A percentile compares a stretch with the other conserved stretches of the same genome.
These are phyloP conservation scores for Myripristis murdjan DNA, from an alignment of 2,797 vertebrate species.

Conservation along the genomic window DNA sequence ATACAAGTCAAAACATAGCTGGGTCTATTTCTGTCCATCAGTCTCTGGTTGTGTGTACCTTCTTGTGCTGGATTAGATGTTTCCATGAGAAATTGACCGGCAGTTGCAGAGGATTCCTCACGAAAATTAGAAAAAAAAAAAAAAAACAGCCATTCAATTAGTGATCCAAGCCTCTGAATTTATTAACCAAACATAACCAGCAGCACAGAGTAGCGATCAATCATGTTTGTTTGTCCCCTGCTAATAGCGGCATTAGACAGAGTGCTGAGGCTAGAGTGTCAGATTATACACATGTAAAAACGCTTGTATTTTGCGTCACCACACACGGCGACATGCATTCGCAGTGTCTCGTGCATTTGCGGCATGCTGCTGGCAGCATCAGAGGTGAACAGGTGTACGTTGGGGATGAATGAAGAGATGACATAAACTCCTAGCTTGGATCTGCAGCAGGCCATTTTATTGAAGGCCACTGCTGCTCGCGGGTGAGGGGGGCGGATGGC, in stretches of 20 bases:
- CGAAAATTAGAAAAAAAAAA: constrained; percentile 40
- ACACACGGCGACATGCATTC: constrained; percentile 36
- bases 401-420: constrained; percentile 70
- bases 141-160: constrained; percentile 58
- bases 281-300: no score
- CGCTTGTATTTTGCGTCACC: constrained; percentile 17
- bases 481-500: constrained; percentile 55
- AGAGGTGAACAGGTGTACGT: constrained; percentile 75
- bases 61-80: not conserved
- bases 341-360: constrained; percentile 63
- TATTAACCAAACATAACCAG: constrained; percentile 61
- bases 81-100: constrained; percentile 22
- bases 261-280: constrained; percentile 6
- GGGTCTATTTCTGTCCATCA: constrained; percentile 13
- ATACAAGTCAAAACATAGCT: constrained; percentile 1
- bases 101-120: constrained; percentile 21
- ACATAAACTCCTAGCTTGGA: constrained; percentile 71
- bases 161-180: constrained; percentile 45
- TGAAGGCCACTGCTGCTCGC: constrained; percentile 75
- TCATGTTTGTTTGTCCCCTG: constrained; percentile 61
- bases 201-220: constrained; percentile 55
- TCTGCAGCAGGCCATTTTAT: constrained; percentile 59
- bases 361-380: constrained; percentile 55
- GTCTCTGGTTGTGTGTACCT: not conserved
- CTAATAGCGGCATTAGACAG: constrained; percentile 18